These are phyloP conservation scores for Coremacera marginata DNA, from an alignment of 2,888 invertebrate genomes.

Conservation along the genomic window DNA sequence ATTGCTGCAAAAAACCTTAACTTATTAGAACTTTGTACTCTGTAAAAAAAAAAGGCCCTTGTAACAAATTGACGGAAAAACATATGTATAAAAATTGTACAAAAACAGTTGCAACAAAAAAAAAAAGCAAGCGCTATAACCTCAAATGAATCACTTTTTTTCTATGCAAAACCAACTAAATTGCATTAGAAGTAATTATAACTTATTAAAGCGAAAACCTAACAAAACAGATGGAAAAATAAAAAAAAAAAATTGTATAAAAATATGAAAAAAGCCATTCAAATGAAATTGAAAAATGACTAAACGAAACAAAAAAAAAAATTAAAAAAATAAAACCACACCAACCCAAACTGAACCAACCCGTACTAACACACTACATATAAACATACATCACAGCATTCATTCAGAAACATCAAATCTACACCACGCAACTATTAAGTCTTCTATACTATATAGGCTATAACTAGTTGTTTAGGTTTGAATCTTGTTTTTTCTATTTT, in stretches of 20 bases:
- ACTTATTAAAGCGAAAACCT: conserved; percentile 58
- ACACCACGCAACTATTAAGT: background rate
- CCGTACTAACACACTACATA: background rate
- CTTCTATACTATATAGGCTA: background rate
- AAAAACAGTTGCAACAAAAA: conserved; percentile 3
- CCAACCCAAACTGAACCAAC: background rate
- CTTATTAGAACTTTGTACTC: conserved; percentile 40
- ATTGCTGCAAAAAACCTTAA: conserved; percentile 14
- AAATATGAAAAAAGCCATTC: background rate
- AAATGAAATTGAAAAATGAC: background rate
- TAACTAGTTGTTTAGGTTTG: background rate
- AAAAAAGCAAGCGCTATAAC: conserved; percentile 34
- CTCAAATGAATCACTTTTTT: conserved; percentile 44
- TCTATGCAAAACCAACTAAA: conserved; percentile 53
- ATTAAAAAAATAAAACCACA: background rate
- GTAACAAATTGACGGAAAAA: conserved; percentile 40
- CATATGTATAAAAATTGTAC: conserved; percentile 10
- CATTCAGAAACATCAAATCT: conserved; percentile 29
- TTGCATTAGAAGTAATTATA: conserved; percentile 67
- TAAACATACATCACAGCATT: background rate
- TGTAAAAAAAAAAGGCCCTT: conserved; percentile 38
- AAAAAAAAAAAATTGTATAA: background rate
- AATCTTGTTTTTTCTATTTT: background rate
- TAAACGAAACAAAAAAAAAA: background rate
- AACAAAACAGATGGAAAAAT: conserved; percentile 31